Percentiles rank a stretch among this genome's conserved stretches.
Evolutionary conservation across 2,113 vertebrate genomes (phyloP).

Genomic region (Mus pahari): DNA sequence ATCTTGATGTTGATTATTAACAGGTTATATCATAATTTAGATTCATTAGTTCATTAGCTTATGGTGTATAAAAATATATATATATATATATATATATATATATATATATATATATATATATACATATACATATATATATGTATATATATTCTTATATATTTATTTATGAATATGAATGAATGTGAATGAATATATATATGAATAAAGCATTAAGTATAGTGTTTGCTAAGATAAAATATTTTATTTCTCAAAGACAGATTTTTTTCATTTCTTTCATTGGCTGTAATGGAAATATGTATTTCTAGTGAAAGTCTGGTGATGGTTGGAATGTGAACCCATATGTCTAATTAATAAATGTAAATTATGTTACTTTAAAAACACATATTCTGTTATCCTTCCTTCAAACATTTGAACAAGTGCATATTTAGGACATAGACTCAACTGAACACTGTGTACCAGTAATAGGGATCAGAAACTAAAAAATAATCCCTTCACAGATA

Average conservation of each 20-base stretch:
- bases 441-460: background rate
- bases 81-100: background rate
- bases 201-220: background rate
- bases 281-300: conserved; percentile 10
- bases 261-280: conserved; percentile 67
- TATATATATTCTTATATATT: too few species aligned
- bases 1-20: background rate
- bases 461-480: conserved; percentile 19
- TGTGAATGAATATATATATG: too few species aligned
- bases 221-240: background rate
- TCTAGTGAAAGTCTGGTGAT: conserved; percentile 21
- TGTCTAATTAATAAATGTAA: conserved; percentile 70
- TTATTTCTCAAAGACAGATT: conserved; percentile 49
- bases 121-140: too few species aligned
- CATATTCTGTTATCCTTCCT: conserved; percentile 15
- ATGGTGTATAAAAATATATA: background rate
- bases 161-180: too few species aligned
- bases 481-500: conserved; percentile 35
- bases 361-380: background rate
- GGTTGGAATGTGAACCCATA: conserved; percentile 51
- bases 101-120: too few species aligned
- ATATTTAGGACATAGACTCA: conserved; percentile 24
- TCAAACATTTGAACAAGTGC: conserved; percentile 25
- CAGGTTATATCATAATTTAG: background rate
- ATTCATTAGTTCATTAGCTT: background rate